Evolutionary conservation across 2,113 vertebrate genomes (phyloP).

Genomic region (Ceyx melanurus): DNA sequence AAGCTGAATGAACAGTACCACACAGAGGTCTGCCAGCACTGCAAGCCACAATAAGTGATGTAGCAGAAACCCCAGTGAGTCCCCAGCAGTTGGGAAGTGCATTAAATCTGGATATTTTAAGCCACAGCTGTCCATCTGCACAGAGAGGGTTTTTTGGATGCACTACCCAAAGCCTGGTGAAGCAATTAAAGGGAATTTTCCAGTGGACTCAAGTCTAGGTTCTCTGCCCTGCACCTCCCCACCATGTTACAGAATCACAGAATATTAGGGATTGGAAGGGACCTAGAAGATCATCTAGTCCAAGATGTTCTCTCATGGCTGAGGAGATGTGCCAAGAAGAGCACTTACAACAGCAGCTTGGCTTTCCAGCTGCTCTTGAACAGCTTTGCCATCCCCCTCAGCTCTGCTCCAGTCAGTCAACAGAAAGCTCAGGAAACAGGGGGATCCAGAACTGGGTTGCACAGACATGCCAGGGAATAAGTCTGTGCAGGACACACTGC

Average conservation of each 20-base stretch:
- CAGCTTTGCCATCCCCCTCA: conserved; percentile 41
- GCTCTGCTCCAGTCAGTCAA: conserved; percentile 34
- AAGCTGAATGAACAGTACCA: conserved; percentile 40
- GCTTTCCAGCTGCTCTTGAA: conserved; percentile 10
- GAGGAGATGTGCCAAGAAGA: conserved; percentile 48
- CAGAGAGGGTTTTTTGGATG: not conserved
- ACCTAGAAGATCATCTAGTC: too few relatives aligned
- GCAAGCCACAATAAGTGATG: conserved; percentile 45
- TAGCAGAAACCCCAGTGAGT: conserved; percentile 48
- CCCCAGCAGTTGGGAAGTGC: conserved; percentile 16
- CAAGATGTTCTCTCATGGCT: not conserved
- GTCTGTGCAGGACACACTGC: not conserved
- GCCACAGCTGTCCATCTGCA: conserved; percentile 20
- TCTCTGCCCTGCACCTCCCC: not conserved
- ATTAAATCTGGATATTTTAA: conserved; percentile 27
- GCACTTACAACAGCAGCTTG: conserved; percentile 42
- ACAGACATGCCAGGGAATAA: not conserved
- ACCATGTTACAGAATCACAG: not conserved
- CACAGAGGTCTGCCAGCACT: conserved; percentile 56
- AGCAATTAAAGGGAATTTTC: conserved; percentile 40
- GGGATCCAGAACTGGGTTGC: not conserved
- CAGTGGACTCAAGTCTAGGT: not conserved
- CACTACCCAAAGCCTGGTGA: conserved; percentile 6
- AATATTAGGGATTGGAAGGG: too few relatives aligned
- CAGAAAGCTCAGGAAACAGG: conserved; percentile 27